Conservation (phyloP, 2,797 vertebrate genomes). For the Lacerta bilineata region DNA sequence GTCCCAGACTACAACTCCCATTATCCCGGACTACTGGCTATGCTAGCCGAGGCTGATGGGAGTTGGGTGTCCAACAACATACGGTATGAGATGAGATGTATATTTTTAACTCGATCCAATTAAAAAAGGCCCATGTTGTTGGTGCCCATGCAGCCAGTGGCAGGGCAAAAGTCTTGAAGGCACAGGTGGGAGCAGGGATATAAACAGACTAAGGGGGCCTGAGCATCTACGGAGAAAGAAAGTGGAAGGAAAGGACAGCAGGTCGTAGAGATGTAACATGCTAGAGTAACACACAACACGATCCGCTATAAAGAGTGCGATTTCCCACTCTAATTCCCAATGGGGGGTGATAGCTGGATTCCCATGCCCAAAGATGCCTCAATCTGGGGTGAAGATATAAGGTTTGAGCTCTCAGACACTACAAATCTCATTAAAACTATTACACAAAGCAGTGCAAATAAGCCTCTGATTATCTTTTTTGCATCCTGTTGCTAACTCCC, state of each 20-base stretch:
- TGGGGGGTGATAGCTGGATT: background rate
- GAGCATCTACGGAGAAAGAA: background rate
- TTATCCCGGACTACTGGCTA: no score
- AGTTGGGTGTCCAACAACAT: no score
- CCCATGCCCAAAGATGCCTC: conserved; percentile 17
- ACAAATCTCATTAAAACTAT: conserved; percentile 58
- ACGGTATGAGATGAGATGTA: no score
- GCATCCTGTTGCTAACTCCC: conserved; percentile 70
- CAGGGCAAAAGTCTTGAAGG: background rate
- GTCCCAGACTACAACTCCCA: no score
- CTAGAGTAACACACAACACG: background rate
- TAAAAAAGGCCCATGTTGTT: background rate
- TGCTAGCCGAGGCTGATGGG: no score
- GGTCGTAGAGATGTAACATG: background rate
- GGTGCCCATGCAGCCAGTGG: background rate
- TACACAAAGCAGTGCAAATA: conserved; percentile 73
- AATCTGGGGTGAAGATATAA: background rate
- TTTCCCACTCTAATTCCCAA: background rate
- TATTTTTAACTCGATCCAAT: background rate
- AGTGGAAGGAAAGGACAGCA: background rate
- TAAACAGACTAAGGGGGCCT: background rate
- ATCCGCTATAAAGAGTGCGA: background rate
- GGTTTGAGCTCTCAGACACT: conserved; percentile 51
- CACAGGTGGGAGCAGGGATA: background rate
- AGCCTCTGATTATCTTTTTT: conserved; percentile 65